Evolutionary conservation across 2,797 vertebrate species (phyloP), one percentile per base, ranked within the genome.

Genomic region (Ataeniobius toweri): DNA sequence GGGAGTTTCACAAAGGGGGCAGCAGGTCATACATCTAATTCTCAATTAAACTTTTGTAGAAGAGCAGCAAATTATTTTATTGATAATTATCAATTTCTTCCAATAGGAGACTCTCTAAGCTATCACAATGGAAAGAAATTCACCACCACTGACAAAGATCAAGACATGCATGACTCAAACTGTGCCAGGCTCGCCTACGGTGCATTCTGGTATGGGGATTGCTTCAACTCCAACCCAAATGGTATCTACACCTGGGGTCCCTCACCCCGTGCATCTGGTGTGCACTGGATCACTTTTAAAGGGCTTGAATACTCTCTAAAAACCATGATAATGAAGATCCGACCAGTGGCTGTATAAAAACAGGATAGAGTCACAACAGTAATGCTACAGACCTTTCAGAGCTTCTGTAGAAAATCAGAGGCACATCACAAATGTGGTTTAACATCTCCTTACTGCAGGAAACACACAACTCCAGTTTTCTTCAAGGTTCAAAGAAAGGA

Each of bases 261-360:
- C 24, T 81, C 81, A 2, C 71, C 65, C 5, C 84, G 39, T 0
- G 89, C 89, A 36, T 81, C 68, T 9, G 85, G 87, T 44, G 46
- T 89, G 6, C 74, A 65, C 7, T 89, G 91, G 89, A 36, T 0
- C 0, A 10, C 48, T 0, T 92, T 91, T 74, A 93, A 82, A 85
- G 87, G 80, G 1, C 46, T 80, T 0, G 73, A 84, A 5, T 81
- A 87, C 70, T 93, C 93, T 31, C 77, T 91, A 31, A 93, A 93
- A 84, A 87, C 75, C 69, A 86, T 89, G 0, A 76, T 61, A 20
- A 94, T 93, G 90, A 91, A 91, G 87, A 93, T 93, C 69, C 89
- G 89, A 72, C 84, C 83, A 0, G 50, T 65, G 16, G 13, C 59
- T 70, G 22, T 3, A 10, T 87, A 75, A 65, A 74, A 75, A 39